These are phyloP conservation scores for Psilopogon haemacephalus DNA, from an alignment of 2,113 vertebrate species.

Conservation along the genomic window DNA sequence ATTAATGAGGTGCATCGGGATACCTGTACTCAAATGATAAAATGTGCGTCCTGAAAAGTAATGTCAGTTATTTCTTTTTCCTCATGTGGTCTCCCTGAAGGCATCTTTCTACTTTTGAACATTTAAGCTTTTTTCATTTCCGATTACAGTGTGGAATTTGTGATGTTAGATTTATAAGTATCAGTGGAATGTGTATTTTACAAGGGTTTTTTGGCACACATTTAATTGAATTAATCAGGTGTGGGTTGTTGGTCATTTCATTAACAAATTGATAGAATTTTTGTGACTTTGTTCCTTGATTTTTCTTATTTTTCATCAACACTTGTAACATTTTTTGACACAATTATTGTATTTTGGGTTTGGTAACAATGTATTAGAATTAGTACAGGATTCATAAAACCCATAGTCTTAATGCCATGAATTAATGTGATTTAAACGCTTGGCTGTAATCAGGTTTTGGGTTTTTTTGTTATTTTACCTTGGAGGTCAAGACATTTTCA, in stretches of 20 bases:
- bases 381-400: neutral
- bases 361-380: neutral
- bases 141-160: neutral
- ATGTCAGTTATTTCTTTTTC: neutral
- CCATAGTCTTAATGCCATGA: neutral
- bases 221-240: neutral
- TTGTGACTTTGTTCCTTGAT: neutral
- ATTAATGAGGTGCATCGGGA: neutral
- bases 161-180: neutral
- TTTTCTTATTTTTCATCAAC: neutral
- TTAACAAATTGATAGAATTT: neutral
- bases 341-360: neutral
- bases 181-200: neutral
- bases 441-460: constrained; percentile 69
- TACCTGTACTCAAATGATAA: neutral
- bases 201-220: rapidly evolving
- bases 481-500: constrained; percentile 86
- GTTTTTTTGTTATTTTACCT: constrained; percentile 79
- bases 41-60: neutral
- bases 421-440: neutral
- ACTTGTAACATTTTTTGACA: neutral
- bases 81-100: neutral
- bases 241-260: neutral
- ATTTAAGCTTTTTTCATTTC: neutral
- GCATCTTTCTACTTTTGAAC: neutral